Evolutionary conservation across 2,888 invertebrate species (phyloP).

Genomic region (Drosophila infuscata): DNA sequence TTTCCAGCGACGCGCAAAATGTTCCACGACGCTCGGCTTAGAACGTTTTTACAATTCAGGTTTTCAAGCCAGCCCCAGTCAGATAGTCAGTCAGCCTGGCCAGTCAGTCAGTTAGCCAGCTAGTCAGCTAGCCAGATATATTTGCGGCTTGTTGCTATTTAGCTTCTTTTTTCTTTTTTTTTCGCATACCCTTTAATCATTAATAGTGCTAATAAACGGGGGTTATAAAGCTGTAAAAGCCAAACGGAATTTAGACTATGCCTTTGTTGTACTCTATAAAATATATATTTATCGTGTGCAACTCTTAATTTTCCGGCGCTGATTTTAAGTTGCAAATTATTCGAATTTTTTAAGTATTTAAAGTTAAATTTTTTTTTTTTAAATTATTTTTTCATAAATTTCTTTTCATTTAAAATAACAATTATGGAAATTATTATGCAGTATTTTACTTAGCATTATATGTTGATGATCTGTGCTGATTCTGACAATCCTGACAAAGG

Average conservation of each 20-base stretch:
- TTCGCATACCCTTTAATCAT: constrained; percentile 23
- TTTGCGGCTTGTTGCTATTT: constrained; percentile 41
- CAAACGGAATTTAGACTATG: not conserved
- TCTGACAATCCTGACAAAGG: not conserved
- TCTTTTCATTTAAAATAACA: not conserved
- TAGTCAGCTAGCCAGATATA: constrained; percentile 17
- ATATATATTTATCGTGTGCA: not conserved
- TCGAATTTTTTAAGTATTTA: not conserved
- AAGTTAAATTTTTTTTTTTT: not conserved
- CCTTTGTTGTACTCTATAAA: not conserved
- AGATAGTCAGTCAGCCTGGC: constrained; percentile 5
- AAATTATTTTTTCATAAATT: not conserved
- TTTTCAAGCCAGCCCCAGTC: constrained; percentile 48
- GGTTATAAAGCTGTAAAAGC: not conserved
- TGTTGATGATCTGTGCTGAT: not conserved
- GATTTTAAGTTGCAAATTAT: not conserved
- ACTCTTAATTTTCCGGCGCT: not conserved
- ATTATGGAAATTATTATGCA: not conserved
- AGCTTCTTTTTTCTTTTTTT: constrained; percentile 21
- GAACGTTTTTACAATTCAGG: constrained; percentile 81
- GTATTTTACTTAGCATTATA: not conserved
- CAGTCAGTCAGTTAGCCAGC: constrained; percentile 14
- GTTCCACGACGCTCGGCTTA: constrained; percentile 64
- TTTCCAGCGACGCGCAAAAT: constrained; percentile 74
- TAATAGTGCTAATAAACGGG: not conserved